Percentiles rank a stretch among this genome's conserved stretches.
phyloP scores from a whole-genome alignment of 2,113 vertebrate species.

The Tenrec ecaudatus region DNA sequence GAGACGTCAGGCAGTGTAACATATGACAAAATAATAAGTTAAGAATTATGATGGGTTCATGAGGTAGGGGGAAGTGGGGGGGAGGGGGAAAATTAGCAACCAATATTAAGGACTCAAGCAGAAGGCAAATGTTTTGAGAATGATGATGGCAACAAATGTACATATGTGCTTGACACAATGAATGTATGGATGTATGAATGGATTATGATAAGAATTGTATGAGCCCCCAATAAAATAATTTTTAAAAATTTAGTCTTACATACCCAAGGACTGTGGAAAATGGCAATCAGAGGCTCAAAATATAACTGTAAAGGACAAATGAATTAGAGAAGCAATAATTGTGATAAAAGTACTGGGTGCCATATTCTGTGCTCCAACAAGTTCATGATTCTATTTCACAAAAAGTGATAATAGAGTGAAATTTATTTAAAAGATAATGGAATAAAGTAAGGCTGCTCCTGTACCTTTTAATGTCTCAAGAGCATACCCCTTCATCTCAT shows the following conservation, averaged over 20 bases:
- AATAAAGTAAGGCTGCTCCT: conserved; percentile 75
- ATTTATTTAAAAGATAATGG: conserved; percentile 83
- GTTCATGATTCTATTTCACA: conserved; percentile 66
- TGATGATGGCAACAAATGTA: too few relatives aligned
- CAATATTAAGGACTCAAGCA: too few relatives aligned
- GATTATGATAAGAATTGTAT: too few relatives aligned
- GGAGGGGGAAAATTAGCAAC: too few relatives aligned
- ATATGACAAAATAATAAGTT: too few relatives aligned
- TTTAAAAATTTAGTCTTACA: not conserved
- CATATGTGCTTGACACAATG: too few relatives aligned
- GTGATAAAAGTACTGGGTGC: conserved; percentile 25
- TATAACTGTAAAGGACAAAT: conserved; percentile 46
- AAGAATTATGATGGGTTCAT: too few relatives aligned
- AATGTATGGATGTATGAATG: too few relatives aligned
- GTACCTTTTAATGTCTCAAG: conserved; percentile 65
- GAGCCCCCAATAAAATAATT: too few relatives aligned
- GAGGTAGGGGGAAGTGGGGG: too few relatives aligned
- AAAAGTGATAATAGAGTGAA: conserved; percentile 67
- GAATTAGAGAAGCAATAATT: conserved; percentile 38
- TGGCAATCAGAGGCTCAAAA: not conserved
- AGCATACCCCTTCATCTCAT: conserved; percentile 63
- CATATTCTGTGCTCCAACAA: conserved; percentile 62
- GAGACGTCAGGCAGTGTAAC: too few relatives aligned
- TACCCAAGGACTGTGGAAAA: not conserved
- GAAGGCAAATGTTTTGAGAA: too few relatives aligned